Evolutionary conservation across 2,113 vertebrate genomes (phyloP), one percentile per base, ranked within the genome.

Genomic region (Hucho hucho): DNA sequence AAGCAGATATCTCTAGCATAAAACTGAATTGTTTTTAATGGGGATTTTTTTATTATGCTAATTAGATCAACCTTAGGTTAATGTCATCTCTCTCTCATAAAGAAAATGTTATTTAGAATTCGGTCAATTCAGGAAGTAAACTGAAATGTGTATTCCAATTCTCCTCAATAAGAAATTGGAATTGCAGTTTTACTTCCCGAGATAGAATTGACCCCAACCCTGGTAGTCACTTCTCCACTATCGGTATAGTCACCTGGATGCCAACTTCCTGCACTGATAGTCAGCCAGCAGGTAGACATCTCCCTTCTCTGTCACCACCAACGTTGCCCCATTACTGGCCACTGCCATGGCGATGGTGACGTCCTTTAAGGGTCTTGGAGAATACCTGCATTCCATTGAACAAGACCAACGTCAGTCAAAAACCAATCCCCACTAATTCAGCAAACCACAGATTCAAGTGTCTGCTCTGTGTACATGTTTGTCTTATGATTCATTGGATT

Each of bases 191-290:
- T 1, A 53, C 14, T 53, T 53, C 16, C 49, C 18, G 49, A 53
- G 16, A 4, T 53, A 2, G 16, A 4, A 18, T 53, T 53, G 16
- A 53, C 49, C 16, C 4, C 14, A 16, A 53, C 3, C 16, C 14
- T 5, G 13, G 4, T 4, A 4, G 49, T 53, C 49, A 67, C 98
- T 43, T 43, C 37, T 43, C 37, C 37, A 43, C 37, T 43, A 43
- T 43, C 37, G 2, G 37, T 43, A 6, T 13, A 49, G 49, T 53
- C 49, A 67, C 98, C 95, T 98, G 16, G 98, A 97, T 79, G 96
- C 96, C 82, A 99, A 91, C 92, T 98, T 99, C 88, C 98, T 99
- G 94, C 97, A 99, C 82, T 98, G 96, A 88, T 98, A 98, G 75
- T 97, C 96, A 47, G 94, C 86, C 78, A 99, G 92, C 79, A 98